Evolutionary conservation across 1,140 invertebrate genomes (phyloP), one percentile per base, ranked within the genome.

Genomic region (Eumaeus atala): DNA sequence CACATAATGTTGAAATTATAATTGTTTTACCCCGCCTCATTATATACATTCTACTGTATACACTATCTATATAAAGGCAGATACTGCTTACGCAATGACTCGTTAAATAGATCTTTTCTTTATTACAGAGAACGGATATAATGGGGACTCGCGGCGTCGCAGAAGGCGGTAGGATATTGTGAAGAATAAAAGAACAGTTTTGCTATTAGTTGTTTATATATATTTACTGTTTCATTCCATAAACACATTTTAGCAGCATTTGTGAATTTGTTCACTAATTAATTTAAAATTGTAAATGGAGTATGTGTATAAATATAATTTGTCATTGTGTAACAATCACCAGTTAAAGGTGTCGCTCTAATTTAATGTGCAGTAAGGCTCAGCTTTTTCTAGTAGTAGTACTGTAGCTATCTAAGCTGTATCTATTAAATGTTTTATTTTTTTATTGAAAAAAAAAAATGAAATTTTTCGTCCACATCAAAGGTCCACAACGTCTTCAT

Each of bases 111-210:
- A 9, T 1, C 8, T 9, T 65, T 57, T 67, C 61, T 70, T 69
- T 60, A 56, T 87, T 86, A 60, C 79, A 87, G 84, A 87, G 66
- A 87, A 87, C 50, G 84, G 81, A 61, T 66, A 77, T 58, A 84
- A 87, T 62, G 83, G 81, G 17, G 84, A 87, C 52, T 84, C 81
- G 38, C 77, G 80, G 50, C 79, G 83, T 56, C 81, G 81, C 50
- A 77, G 78, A 57, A 77, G 83, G 67, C 78, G 83, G 58, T 86
- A 72, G 80, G n/a, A 70, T 40, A 14, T 40, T 12, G 33, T 34
- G 37, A 48, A 48, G 11, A 60, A n/a, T n/a, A n/a, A 35, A 44
- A 56, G 57, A 59, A 63, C 36, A 51, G 44, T 40, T 34, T 11
- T 17, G 42, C 21, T 28, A 28, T 28, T 28, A 28, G 21, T 28